Conservation (phyloP, 2,888 invertebrate genomes). For the Dolomedes plantarius region DNA sequence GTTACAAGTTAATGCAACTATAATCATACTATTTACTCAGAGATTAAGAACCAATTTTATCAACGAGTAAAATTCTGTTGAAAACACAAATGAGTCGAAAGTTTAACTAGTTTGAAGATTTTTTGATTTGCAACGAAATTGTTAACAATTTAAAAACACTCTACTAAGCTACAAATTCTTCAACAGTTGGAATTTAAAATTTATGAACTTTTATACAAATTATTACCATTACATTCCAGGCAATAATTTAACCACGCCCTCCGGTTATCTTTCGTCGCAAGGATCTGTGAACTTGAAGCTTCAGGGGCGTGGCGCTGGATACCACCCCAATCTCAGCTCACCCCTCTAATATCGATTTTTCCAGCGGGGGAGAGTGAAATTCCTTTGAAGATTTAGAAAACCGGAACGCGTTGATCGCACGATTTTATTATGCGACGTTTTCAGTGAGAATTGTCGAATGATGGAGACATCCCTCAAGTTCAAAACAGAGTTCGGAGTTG, state of each 20-base stretch:
- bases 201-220: not conserved
- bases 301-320: not conserved
- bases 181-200: not conserved
- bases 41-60: too few relatives aligned
- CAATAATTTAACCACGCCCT: not conserved
- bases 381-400: not conserved
- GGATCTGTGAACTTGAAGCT: not conserved
- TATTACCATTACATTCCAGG: not conserved
- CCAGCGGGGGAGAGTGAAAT: not conserved
- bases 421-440: constrained; percentile 7
- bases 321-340: not conserved
- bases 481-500: too few relatives aligned
- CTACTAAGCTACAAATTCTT: not conserved
- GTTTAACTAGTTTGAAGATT: too few relatives aligned
- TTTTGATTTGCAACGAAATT: too few relatives aligned
- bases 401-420: not conserved
- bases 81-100: too few relatives aligned
- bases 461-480: too few relatives aligned
- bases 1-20: too few relatives aligned
- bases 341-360: constrained; percentile 11
- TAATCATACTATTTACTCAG: too few relatives aligned
- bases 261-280: not conserved
- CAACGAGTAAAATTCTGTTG: too few relatives aligned
- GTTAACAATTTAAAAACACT: too few relatives aligned
- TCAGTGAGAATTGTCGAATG: not conserved